Conservation (phyloP, 2,797 vertebrate species). For the Protosalanx chinensis region DNA sequence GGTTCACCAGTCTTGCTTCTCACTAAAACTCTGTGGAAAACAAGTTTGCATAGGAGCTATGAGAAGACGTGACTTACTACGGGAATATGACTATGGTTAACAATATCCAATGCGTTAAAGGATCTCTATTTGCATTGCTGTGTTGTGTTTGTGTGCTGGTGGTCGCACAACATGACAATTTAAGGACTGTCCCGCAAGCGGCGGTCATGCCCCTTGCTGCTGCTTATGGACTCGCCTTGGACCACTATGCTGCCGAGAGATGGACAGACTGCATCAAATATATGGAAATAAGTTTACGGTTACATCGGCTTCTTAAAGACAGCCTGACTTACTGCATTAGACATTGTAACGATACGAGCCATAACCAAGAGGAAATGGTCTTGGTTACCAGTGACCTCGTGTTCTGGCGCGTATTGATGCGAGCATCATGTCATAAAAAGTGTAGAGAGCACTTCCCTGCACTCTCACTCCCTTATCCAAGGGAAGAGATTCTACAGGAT, state of each 20-base stretch:
- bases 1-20: slow-evolving; percentile 34
- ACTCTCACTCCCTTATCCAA: slow-evolving; percentile 75
- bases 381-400: slow-evolving; percentile 60
- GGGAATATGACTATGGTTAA: slow-evolving; percentile 32
- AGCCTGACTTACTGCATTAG: slow-evolving; percentile 75
- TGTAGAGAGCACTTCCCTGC: slow-evolving; percentile 77
- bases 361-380: slow-evolving; percentile 15
- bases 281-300: slow-evolving; percentile 79
- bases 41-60: background rate
- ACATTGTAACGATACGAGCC: slow-evolving; percentile 54
- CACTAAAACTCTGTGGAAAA: background rate
- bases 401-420: slow-evolving; percentile 68
- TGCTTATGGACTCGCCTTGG: slow-evolving; percentile 76
- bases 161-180: slow-evolving; percentile 76
- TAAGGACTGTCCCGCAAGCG: slow-evolving; percentile 71
- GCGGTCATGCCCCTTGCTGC: slow-evolving; percentile 76
- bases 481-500: slow-evolving; percentile 73
- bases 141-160: slow-evolving; percentile 24
- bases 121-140: slow-evolving; percentile 7
- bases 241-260: slow-evolving; percentile 72
- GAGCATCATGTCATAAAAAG: slow-evolving; percentile 75
- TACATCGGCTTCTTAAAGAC: slow-evolving; percentile 78
- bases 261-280: slow-evolving; percentile 80
- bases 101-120: slow-evolving; percentile 21
- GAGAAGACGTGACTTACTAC: background rate